Conservation (phyloP, 1,140 invertebrate genomes). For the Drosophila kurseongensis region DNA sequence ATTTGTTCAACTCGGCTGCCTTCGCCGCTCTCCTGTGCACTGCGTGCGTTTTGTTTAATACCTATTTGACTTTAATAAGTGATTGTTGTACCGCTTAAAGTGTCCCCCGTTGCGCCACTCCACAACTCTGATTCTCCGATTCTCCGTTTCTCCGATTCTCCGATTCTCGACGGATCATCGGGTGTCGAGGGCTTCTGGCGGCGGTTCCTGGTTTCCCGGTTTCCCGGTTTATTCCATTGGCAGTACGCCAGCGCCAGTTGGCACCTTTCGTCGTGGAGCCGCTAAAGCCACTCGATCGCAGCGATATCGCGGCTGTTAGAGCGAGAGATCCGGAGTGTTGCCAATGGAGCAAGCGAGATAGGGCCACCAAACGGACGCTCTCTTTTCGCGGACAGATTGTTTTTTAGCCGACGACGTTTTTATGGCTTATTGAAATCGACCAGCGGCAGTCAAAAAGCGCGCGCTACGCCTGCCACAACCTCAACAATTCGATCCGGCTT, state of each 20-base stretch:
- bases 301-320: slow-evolving; percentile 7
- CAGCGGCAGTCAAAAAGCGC: slow-evolving; percentile 67
- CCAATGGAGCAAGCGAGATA: slow-evolving; percentile 39
- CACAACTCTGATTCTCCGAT: background rate
- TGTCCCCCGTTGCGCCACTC: slow-evolving; percentile 68
- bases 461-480: slow-evolving; percentile 57
- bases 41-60: slow-evolving; percentile 76
- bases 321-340: slow-evolving; percentile 2
- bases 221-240: slow-evolving; percentile 21
- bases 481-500: background rate
- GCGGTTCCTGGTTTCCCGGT: background rate
- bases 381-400: slow-evolving; percentile 30
- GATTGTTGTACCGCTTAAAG: slow-evolving; percentile 83
- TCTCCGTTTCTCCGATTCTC: slow-evolving; percentile 7
- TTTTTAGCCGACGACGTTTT: slow-evolving; percentile 55
- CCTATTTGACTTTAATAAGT: slow-evolving; percentile 84
- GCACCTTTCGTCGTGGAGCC: slow-evolving; percentile 35
- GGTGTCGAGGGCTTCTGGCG: background rate
- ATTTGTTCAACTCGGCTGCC: slow-evolving; percentile 70
- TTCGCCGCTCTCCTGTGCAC: slow-evolving; percentile 11
- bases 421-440: slow-evolving; percentile 73
- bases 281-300: slow-evolving; percentile 26
- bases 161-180: background rate
- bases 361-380: background rate
- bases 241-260: slow-evolving; percentile 21